Evolutionary conservation across 2,113 vertebrate species (phyloP), one percentile per base, ranked within the genome.

Genomic region (Gallinago media): DNA sequence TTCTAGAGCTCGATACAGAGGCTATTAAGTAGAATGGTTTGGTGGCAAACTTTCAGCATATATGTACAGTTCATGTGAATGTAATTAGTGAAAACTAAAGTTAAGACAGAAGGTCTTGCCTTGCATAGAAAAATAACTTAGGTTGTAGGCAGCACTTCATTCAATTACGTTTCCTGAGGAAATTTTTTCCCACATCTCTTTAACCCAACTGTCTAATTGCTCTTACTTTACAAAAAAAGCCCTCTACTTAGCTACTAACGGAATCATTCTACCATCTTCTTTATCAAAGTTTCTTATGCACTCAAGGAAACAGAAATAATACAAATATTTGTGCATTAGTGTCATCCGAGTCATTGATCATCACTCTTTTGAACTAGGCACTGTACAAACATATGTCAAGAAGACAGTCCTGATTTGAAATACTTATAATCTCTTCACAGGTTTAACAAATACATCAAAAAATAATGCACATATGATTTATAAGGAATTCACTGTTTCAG

Each of bases 341-440:
- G 42, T 56, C 20, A 75, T 18, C 21, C 0, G 0, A 47, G 15
- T 10, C 19, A 25, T 3, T 59, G 56, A 49, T 54, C 56, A 34
- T 21, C 27, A 8, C 23, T 78, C 20, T 34, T 79, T 72, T 76
- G 42, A 36, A 63, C n/a, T 26, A 40, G 75, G 32, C 25, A 13
- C 1, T 0, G 5, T 44, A 22, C 6, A 62, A 56, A 52, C 0
- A 3, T 21, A 49, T 0, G 0, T 27, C 59, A 84, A 77, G 34
- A 84, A 19, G 26, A 32, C 26, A 36, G 72, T 66, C 23, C 20
- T 70, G 2, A 76, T 65, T 65, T 61, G 34, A 66, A 88, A 78
- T 70, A 54, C 40, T 47, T 55, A 16, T 10, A 44, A 42, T n/a
- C 5, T 76, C 22, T 88, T 34, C 36, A 29, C 6, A 23, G n/a